Base-by-base conservation (phyloP, 1,140 invertebrate genomes). In the Bursaphelenchus mucronatus region DNA sequence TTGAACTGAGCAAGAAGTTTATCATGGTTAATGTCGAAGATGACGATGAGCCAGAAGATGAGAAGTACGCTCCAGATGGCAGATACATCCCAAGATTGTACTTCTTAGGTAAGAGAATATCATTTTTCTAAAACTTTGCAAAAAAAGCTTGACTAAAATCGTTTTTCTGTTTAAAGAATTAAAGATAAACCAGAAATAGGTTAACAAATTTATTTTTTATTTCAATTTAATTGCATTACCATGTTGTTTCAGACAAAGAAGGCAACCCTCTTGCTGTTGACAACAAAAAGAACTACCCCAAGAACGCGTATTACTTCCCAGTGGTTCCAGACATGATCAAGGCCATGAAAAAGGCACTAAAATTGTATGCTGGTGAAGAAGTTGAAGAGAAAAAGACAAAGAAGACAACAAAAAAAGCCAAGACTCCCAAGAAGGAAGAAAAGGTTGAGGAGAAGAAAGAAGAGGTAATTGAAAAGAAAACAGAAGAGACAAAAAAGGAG, bases 11-110 rank as follows among this genome's bases (percentile, higher is more conserved):
- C 43, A 69, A 70, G 19, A 57, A 78, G 46, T 79, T 79, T 57
- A 74, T 79, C n/a, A 79, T 79, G 77, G 71, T 74, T 13, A 81
- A 79, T 55, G 47, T 64, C n/a, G 78, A 81, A 51, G 77, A 79
- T 63, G 77, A 79, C 45, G 77, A 79, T 39, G 77, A 79, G 54
- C 79, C 79, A 15, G 68, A 81, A 65, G 77, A 79, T 15, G 72
- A 71, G 9, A 67, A 78, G 44, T 79, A 78, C 55, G 66, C 76
- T 10, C 77, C 77, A 10, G 77, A 79, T 69, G 77, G 77, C 8
- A 51, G 69, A 41, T 79, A 79, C 57, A 79, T 79, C 45, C 77
- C 77, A 30, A 63, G 77, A 63, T 65, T 79, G 39, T 69, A 79
- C 40, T 78, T 79, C 65, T 58, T 78, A 17, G 72, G 76, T 79